Evolutionary conservation across 2,797 vertebrate genomes (phyloP).

Genomic region (Clangula hyemalis): DNA sequence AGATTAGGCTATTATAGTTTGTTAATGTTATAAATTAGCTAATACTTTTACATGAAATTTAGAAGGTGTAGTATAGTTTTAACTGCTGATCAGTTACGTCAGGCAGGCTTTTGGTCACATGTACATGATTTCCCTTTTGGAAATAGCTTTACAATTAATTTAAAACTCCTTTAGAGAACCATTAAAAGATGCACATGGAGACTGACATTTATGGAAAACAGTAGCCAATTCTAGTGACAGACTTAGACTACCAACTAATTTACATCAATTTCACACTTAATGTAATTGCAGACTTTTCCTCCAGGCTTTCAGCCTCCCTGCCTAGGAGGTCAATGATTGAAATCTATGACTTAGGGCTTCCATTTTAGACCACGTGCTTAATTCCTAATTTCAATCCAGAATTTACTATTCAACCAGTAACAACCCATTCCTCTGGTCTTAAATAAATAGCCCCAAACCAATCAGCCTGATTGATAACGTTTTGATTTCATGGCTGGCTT

Average conservation of each 20-base stretch:
- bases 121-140: constrained; percentile 41
- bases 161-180: constrained; percentile 52
- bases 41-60: constrained; percentile 64
- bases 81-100: constrained; percentile 24
- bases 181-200: constrained; percentile 39
- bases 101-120: constrained; percentile 2
- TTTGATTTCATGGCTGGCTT: background rate
- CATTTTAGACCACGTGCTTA: constrained; percentile 28
- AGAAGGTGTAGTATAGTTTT: constrained; percentile 53
- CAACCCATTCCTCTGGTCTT: background rate
- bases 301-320: background rate
- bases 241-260: background rate
- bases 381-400: constrained; percentile 7
- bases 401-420: background rate
- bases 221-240: constrained; percentile 55
- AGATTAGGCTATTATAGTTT: constrained; percentile 57
- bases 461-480: background rate
- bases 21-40: constrained; percentile 43
- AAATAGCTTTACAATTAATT: constrained; percentile 58
- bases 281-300: constrained; percentile 26
- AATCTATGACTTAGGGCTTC: constrained; percentile 29
- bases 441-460: background rate
- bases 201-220: constrained; percentile 40
- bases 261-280: constrained; percentile 24
- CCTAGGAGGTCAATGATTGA: constrained; percentile 23